These are phyloP conservation scores for Spinibarbus caldwelli DNA, from an alignment of 2,797 vertebrate species.

Conservation along the genomic window DNA sequence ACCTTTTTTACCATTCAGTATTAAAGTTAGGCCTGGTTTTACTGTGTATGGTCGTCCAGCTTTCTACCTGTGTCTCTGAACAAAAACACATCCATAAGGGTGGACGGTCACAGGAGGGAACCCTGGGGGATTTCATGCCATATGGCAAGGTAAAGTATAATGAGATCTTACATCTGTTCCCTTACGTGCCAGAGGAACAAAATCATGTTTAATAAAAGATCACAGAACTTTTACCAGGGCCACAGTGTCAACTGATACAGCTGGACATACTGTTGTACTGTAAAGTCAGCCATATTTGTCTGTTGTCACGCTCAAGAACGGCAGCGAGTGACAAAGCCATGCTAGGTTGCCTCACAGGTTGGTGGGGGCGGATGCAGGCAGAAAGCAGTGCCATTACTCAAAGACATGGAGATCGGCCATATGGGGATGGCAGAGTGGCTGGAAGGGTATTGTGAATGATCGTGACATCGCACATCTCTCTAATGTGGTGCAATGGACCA, in stretches of 20 bases:
- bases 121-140: constrained; percentile 64
- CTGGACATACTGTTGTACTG: constrained; percentile 29
- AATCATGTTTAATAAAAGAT: constrained; percentile 75
- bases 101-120: constrained; percentile 50
- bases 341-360: constrained; percentile 6
- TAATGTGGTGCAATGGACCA: constrained; percentile 52
- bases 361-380: constrained; percentile 1
- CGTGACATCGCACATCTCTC: constrained; percentile 31
- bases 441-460: constrained; percentile 43
- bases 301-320: constrained; percentile 18
- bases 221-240: constrained; percentile 63
- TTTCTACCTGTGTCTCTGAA: constrained; percentile 65
- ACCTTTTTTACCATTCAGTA: constrained; percentile 32
- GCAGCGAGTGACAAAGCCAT: constrained; percentile 1
- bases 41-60: constrained; percentile 60
- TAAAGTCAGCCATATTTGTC: constrained; percentile 15
- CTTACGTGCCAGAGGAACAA: constrained; percentile 69
- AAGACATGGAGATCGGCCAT: constrained; percentile 44
- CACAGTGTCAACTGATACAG: constrained; percentile 55
- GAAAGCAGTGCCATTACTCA: constrained; percentile 20
- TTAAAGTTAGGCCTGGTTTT: constrained; percentile 67
- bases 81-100: constrained; percentile 50
- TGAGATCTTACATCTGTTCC: constrained; percentile 75
- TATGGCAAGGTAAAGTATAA: constrained; percentile 74
- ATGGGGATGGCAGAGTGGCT: constrained; percentile 42